Conservation (phyloP, 2,113 vertebrate genomes). For the Mustela nigripes region DNA sequence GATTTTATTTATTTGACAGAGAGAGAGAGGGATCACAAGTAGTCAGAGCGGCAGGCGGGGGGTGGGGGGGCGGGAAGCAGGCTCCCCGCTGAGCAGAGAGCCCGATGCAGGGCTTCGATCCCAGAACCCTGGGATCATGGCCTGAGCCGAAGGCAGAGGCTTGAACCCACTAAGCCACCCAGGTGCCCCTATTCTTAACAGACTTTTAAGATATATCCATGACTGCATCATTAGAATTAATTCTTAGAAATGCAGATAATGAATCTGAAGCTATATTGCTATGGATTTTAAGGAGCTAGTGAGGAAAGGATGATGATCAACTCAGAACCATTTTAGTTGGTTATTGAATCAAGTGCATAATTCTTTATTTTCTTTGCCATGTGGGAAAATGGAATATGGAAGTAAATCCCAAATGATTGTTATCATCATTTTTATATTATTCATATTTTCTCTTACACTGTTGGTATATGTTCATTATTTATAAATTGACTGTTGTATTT, state of each 20-base stretch:
- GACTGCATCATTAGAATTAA: neutral
- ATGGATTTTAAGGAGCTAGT: neutral
- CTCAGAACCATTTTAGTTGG: neutral
- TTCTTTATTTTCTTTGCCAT: neutral
- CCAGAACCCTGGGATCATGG: too few species aligned
- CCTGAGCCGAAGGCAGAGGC: too few species aligned
- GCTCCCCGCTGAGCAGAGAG: too few species aligned
- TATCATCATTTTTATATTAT: neutral
- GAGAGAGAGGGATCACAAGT: too few species aligned
- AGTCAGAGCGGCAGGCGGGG: too few species aligned
- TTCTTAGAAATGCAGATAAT: slow-evolving; percentile 32
- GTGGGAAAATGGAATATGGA: neutral
- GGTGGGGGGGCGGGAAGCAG: too few species aligned
- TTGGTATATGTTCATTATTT: neutral
- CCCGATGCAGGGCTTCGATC: too few species aligned
- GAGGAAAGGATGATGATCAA: neutral
- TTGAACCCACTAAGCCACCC: too few species aligned
- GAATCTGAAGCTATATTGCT: neutral
- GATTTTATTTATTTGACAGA: neutral
- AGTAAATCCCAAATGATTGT: slow-evolving; percentile 18
- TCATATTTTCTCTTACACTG: neutral
- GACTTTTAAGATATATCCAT: neutral
- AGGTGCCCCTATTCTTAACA: too few species aligned
- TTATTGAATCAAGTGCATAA: neutral
- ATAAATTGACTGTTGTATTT: slow-evolving; percentile 23